These are phyloP conservation scores for Xiphorhynchus erythropygius DNA, from an alignment of 2,797 vertebrate genomes.

Conservation along the genomic window DNA sequence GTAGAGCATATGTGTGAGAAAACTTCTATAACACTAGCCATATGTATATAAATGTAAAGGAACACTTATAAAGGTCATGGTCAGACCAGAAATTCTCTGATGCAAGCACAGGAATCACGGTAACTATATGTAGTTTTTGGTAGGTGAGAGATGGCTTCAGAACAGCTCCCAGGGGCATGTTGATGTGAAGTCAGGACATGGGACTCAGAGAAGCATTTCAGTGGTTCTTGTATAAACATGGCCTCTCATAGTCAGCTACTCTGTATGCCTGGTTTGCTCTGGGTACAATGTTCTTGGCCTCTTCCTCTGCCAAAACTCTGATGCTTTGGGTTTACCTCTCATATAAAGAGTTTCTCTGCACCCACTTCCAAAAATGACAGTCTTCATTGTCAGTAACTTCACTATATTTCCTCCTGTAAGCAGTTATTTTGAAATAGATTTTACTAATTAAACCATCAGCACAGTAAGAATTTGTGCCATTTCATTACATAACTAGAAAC, in stretches of 20 bases:
- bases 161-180: background rate
- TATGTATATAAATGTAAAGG: background rate
- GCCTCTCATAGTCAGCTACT: background rate
- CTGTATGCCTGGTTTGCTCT: background rate
- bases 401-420: background rate
- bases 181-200: background rate
- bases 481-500: background rate
- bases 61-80: fast-evolving
- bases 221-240: background rate
- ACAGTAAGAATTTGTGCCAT: background rate
- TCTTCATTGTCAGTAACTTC: background rate
- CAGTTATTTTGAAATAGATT: background rate
- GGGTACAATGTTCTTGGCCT: background rate
- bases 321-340: background rate
- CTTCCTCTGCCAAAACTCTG: background rate
- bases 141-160: background rate
- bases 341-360: background rate
- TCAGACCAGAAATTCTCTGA: background rate
- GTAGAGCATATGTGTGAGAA: background rate
- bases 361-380: background rate
- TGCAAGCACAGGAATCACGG: background rate
- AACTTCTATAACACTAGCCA: fast-evolving
- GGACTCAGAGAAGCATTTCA: background rate
- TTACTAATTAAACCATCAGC: background rate
- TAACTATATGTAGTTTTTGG: background rate